Base-by-base conservation (phyloP, 2,797 vertebrate species). In the Alcedo quadribrachys region DNA sequence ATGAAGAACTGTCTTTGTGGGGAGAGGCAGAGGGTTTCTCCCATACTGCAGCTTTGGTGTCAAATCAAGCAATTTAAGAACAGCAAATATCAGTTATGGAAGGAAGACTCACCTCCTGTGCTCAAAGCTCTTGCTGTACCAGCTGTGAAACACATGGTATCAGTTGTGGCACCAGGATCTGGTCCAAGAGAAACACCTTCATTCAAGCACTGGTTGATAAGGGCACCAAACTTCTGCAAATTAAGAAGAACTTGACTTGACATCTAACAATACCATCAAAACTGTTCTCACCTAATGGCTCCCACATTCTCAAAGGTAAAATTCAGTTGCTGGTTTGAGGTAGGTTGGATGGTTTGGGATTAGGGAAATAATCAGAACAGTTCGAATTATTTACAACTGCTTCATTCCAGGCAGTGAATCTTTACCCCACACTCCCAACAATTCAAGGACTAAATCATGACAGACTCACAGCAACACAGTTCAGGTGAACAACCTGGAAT, bases 201-300 rank as follows among this genome's bases (percentile, higher is more conserved):
- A 5, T 9, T 57, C 5, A 18, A 9, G 32, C 55, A n/a, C 42
- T 12, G 46, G 6, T 16, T 7, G 2, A n/a, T 4, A 30, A 73
- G 8, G 20, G 55, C 74, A 81, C 43, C 63, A 53, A 50, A 53
- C 54, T 21, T 84, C 93, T 94, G 92, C 48, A 53, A 79, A 92
- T 43, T 33, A 30, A 82, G 43, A 91, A 85, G 87, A 25, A 48
- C 24, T 90, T 66, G 15, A 48, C 24, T 90, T 66, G 15, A 51
- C 60, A 32, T 81, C 48, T 48, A 81, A 55, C 35, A 54, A 9
- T 7, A 50, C 2, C 27, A 28, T 35, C 46, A 77, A 7, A 54
- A 33, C 1, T 21, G n/a, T 8, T 65, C 58, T 46, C 28, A 18
- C 17, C 51, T 50, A 37, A 51, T 5, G 15, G 21, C 32, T 81